Conservation (phyloP, 2,888 invertebrate genomes). For the Dastarcus helophoroides region DNA sequence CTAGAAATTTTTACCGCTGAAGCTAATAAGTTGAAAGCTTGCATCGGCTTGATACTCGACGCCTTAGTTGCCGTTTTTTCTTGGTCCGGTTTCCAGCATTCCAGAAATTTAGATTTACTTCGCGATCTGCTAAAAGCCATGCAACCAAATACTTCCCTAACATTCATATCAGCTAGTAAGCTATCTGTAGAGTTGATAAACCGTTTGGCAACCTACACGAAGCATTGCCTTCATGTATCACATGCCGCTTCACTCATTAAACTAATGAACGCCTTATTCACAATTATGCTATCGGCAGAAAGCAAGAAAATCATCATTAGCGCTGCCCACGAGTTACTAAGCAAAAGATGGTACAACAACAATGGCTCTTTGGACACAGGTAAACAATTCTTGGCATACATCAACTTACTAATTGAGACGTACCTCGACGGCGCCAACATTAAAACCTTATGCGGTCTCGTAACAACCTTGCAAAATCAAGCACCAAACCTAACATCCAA, state of each 20-base stretch:
- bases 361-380: constrained; percentile 55
- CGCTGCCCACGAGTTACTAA: constrained; percentile 46
- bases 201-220: constrained; percentile 39
- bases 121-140: constrained; percentile 40
- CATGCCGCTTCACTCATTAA: constrained; percentile 45
- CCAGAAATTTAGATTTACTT: constrained; percentile 28
- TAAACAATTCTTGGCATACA: constrained; percentile 29
- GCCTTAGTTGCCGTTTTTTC: constrained; percentile 37
- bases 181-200: constrained; percentile 32
- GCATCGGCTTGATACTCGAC: constrained; percentile 34
- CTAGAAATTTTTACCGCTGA: constrained; percentile 30
- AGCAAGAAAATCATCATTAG: constrained; percentile 39
- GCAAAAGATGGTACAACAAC: constrained; percentile 55
- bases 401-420: constrained; percentile 53
- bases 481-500: constrained; percentile 43
- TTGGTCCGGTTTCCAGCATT: constrained; percentile 40
- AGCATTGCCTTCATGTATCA: constrained; percentile 43
- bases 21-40: constrained; percentile 38
- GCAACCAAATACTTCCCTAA: constrained; percentile 14
- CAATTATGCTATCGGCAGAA: constrained; percentile 33
- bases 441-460: constrained; percentile 44
- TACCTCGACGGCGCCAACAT: constrained; percentile 50
- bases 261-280: constrained; percentile 41
- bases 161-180: constrained; percentile 26
- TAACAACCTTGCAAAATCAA: constrained; percentile 44